Evolutionary conservation across 2,797 vertebrate genomes (phyloP).

Genomic region (Fratercula arctica): DNA sequence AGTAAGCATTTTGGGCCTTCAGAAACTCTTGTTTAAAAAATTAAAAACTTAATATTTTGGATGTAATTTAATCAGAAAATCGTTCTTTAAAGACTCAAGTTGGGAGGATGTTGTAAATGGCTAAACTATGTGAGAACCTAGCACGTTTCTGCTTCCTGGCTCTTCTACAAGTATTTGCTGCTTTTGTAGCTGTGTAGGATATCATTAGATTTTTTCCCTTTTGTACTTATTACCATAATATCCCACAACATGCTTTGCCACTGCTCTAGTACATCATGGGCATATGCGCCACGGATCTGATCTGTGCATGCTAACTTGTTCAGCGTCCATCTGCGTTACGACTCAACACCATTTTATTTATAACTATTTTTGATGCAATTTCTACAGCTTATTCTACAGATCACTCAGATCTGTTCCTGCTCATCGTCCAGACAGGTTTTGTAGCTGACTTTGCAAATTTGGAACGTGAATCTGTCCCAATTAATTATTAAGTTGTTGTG

Average conservation of each 20-base stretch:
- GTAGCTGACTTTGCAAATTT: background rate
- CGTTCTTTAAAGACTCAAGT: background rate
- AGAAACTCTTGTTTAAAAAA: background rate
- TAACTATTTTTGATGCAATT: background rate
- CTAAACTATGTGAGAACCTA: slow-evolving; percentile 7
- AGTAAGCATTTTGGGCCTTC: background rate
- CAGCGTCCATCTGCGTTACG: background rate
- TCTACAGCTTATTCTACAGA: background rate
- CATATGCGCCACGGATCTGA: background rate
- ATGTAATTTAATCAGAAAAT: background rate
- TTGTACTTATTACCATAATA: background rate
- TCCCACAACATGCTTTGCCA: background rate
- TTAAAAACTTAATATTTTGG: background rate
- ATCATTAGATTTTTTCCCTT: background rate
- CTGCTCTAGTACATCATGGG: background rate
- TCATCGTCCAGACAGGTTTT: background rate
- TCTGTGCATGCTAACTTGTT: background rate
- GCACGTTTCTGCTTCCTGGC: background rate
- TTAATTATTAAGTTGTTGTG: background rate
- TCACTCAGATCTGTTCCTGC: background rate
- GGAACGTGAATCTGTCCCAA: background rate
- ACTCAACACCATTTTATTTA: background rate
- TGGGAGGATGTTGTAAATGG: background rate
- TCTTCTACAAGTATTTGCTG: background rate
- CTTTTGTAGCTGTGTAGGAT: background rate